Conservation (phyloP, 1,140 invertebrate genomes). For the Cataglyphis hispanica region DNA sequence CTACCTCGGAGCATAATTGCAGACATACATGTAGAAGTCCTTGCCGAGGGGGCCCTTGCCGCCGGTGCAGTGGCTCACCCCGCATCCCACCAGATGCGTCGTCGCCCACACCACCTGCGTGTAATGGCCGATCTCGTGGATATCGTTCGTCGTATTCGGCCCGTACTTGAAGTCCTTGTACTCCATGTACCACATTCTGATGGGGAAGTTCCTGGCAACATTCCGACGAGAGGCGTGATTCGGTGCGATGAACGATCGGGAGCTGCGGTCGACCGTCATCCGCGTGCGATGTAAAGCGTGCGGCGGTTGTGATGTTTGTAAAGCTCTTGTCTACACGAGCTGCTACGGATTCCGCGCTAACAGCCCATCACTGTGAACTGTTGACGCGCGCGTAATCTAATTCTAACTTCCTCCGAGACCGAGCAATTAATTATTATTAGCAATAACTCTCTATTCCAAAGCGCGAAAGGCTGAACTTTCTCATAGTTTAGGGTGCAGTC, state of each 20-base stretch:
- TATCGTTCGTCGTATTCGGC: conserved; percentile 86
- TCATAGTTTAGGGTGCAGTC: neutral
- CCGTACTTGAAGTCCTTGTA: conserved; percentile 92
- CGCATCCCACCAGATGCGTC: conserved; percentile 92
- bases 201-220: conserved; percentile 91
- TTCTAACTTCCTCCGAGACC: conserved; percentile 14
- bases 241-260: neutral
- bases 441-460: neutral
- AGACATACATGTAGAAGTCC: conserved; percentile 94
- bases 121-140: conserved; percentile 92
- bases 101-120: conserved; percentile 95
- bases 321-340: neutral
- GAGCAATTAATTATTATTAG: conserved; percentile 22
- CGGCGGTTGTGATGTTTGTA: conserved; percentile 27
- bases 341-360: neutral
- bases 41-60: conserved; percentile 87
- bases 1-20: conserved; percentile 95
- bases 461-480: neutral
- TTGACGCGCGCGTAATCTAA: neutral
- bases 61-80: conserved; percentile 89
- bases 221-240: conserved; percentile 20
- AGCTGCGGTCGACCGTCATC: neutral
- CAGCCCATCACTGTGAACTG: neutral
- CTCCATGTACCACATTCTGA: conserved; percentile 93
- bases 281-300: conserved; percentile 8